These are phyloP conservation scores for Malachius bipustulatus DNA, from an alignment of 2,888 invertebrate species.

Conservation along the genomic window DNA sequence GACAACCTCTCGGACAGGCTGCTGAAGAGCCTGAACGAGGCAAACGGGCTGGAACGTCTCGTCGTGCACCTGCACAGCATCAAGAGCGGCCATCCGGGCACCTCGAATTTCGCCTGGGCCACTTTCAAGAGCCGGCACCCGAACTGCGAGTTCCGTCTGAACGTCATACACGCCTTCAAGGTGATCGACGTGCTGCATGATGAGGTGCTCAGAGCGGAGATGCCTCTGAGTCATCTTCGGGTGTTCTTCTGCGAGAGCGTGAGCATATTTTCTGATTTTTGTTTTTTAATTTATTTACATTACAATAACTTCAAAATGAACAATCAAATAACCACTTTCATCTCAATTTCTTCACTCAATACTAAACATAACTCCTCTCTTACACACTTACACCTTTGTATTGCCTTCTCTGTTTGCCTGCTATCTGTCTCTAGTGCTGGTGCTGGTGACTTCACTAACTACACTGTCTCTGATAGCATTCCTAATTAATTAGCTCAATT, in stretches of 20 bases:
- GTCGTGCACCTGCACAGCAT: conserved; percentile 60
- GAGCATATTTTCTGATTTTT: conserved; percentile 22
- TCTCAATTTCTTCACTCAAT: too few species aligned
- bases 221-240: conserved; percentile 63
- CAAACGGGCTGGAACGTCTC: conserved; percentile 43
- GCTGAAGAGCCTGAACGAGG: conserved; percentile 30
- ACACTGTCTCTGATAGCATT: too few species aligned
- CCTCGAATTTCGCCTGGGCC: conserved; percentile 53
- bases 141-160: conserved; percentile 46
- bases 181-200: conserved; percentile 50
- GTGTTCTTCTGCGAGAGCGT: conserved; percentile 61
- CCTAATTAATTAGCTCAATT: too few species aligned
- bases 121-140: conserved; percentile 43
- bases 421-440: too few species aligned
- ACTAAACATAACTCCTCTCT: too few species aligned
- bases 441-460: too few species aligned
- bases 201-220: conserved; percentile 50
- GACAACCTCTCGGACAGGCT: conserved; percentile 42
- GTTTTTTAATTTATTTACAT: too few species aligned
- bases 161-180: conserved; percentile 56
- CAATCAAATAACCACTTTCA: too few species aligned
- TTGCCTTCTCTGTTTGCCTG: too few species aligned
- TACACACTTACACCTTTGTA: too few species aligned
- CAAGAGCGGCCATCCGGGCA: conserved; percentile 48
- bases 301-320: too few species aligned